phyloP scores from a whole-genome alignment of 2,797 vertebrate species.

The Garrulus glandarius region DNA sequence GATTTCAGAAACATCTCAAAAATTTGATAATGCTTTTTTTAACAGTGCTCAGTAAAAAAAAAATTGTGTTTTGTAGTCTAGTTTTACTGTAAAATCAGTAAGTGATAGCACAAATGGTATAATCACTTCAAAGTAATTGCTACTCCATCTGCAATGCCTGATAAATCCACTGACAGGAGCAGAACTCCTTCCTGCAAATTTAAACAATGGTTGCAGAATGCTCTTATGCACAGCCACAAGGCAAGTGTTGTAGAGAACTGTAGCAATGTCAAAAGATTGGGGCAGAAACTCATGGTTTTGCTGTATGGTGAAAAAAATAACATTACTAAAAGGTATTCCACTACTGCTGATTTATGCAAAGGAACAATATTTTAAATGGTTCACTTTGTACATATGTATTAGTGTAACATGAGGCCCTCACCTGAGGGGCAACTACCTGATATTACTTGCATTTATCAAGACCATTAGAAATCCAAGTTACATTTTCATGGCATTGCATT shows the following conservation, averaged over 20 bases:
- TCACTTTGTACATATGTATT: not conserved
- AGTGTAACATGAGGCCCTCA: not conserved
- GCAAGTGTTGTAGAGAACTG: not conserved
- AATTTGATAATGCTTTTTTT: slow-evolving; percentile 56
- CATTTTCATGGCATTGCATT: not conserved
- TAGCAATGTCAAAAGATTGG: not conserved
- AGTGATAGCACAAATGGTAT: slow-evolving; percentile 24
- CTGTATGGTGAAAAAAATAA: not conserved
- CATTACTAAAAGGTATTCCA: not conserved
- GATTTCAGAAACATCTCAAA: slow-evolving; percentile 46
- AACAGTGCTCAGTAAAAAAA: slow-evolving; percentile 39
- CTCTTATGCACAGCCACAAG: not conserved
- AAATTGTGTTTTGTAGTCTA: slow-evolving; percentile 20
- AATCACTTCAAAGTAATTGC: slow-evolving; percentile 52
- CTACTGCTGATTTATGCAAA: not conserved
- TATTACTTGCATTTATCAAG: not conserved
- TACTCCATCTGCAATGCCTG: slow-evolving; percentile 24
- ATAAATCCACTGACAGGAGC: slow-evolving; percentile 18
- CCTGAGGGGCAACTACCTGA: not conserved
- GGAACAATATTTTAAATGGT: not conserved
- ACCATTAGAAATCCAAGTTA: not conserved
- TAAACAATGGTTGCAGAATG: not conserved
- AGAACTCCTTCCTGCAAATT: not conserved
- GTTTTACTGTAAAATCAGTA: slow-evolving; percentile 66
- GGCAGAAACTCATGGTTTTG: not conserved